Evolutionary conservation across 2,888 invertebrate species (phyloP), one percentile per base, ranked within the genome.

Genomic region (Noctua pronuba): DNA sequence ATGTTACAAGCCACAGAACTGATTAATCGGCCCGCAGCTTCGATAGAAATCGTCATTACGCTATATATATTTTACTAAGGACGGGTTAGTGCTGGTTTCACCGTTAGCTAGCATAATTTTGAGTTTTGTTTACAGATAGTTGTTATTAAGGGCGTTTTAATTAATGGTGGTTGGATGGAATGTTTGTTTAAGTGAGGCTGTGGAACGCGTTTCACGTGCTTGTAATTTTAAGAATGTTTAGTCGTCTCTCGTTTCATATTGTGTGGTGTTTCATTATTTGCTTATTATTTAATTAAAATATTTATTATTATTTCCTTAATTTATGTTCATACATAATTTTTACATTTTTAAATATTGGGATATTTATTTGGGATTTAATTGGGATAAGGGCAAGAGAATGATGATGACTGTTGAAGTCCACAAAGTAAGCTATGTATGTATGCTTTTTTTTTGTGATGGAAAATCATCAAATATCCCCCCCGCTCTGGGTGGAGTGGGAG

Each of bases 31-130:
- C 84, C 79, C 78, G 84, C 83, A 83, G 86, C 82, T 84, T 65
- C 87, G 83, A 84, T 89, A 85, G 89, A 89, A 86, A 88, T 88
- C 89, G 82, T 89, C 85, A 89, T 89, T 86, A 89, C 65, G 77
- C 76, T 76, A 85, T 82, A 86, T 83, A 90, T 90, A 88, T 87
- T 89, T 89, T 85, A 89, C 82, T 86, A 72, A 65, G 72, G 79
- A 81, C 84, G 67, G 82, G 85, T 82, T 82, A 24, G 46, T 24
- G 72, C 72, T 77, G 46, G 85, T 83, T 87, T 87, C 78, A 87
- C 87, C 87, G 87, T 87, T 87, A 86, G 55, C 71, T 83, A 79
- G 81, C 78, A 83, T 87, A 77, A 87, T 83, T 83, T 80, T 80
- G 70, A 87, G 79, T 77, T 87, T 80, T 80, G 74, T 76, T 64